Conservation (phyloP, 2,888 invertebrate species). For the Andrena dorsata region DNA sequence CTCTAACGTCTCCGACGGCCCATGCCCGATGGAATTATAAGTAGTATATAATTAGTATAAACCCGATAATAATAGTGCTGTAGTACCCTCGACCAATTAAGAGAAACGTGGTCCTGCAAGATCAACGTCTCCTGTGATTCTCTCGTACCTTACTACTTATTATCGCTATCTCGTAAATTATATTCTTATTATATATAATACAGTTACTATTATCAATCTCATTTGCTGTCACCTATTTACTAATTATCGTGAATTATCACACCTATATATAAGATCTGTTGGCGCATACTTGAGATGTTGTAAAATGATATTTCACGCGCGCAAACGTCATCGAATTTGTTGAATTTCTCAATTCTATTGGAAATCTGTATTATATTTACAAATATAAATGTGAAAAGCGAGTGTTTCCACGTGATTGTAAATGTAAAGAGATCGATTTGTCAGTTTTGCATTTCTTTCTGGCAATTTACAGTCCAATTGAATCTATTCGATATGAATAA, state of each 20-base stretch:
- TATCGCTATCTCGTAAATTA: conserved; percentile 43
- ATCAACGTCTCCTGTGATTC: conserved; percentile 78
- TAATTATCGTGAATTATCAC: conserved; percentile 19
- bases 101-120: conserved; percentile 64
- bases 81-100: conserved; percentile 69
- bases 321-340: conserved; percentile 51
- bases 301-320: conserved; percentile 43
- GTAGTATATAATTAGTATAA: conserved; percentile 26
- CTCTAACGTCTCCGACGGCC: conserved; percentile 2
- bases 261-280: conserved; percentile 16
- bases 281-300: conserved; percentile 28
- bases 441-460: neutral
- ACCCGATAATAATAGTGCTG: conserved; percentile 36
- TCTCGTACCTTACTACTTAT: conserved; percentile 80
- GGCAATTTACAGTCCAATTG: neutral
- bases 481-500: neutral
- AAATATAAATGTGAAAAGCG: neutral
- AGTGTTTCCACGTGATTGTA: conserved; percentile 14
- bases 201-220: conserved; percentile 29
- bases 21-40: conserved; percentile 17
- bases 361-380: conserved; percentile 29
- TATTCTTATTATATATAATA: conserved; percentile 39
- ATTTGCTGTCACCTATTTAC: conserved; percentile 25
- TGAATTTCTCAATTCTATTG: conserved; percentile 59
- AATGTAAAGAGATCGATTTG: conserved; percentile 33